Percentiles rank a stretch among this genome's conserved stretches.
Conservation (phyloP, 2,888 invertebrate genomes). For the Nasonia oneida region DNA sequence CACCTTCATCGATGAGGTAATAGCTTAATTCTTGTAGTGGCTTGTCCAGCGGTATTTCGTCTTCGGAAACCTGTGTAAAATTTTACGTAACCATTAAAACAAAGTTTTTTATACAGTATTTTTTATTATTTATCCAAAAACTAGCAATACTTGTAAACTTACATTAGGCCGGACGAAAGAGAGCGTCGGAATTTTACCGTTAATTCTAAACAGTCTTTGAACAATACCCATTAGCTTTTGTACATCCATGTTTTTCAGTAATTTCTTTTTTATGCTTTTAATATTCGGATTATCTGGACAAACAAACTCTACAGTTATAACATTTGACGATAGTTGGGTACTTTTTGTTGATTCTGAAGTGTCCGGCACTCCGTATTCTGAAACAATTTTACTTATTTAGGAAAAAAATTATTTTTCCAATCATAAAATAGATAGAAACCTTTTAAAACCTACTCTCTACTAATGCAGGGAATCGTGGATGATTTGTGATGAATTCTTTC, state of each 20-base stretch:
- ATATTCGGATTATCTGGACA: slow-evolving; percentile 81
- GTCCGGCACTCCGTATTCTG: slow-evolving; percentile 92
- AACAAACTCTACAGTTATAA: slow-evolving; percentile 81
- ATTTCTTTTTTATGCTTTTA: slow-evolving; percentile 83
- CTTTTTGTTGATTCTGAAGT: slow-evolving; percentile 87
- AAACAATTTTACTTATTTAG: slow-evolving; percentile 66
- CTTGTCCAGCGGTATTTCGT: slow-evolving; percentile 89
- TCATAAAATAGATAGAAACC: background rate
- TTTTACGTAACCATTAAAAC: slow-evolving; percentile 38
- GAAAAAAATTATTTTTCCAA: background rate
- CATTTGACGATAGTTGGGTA: slow-evolving; percentile 81
- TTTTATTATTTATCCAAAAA: slow-evolving; percentile 5
- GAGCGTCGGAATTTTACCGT: slow-evolving; percentile 78
- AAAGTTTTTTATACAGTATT: background rate
- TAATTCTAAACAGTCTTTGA: slow-evolving; percentile 86
- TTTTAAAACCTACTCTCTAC: slow-evolving; percentile 84
- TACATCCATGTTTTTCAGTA: slow-evolving; percentile 89
- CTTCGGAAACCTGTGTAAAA: slow-evolving; percentile 80
- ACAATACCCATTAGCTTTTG: slow-evolving; percentile 91
- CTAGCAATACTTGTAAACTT: slow-evolving; percentile 60
- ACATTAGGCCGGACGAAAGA: slow-evolving; percentile 78
- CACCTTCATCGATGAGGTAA: slow-evolving; percentile 92
- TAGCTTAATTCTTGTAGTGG: slow-evolving; percentile 90
- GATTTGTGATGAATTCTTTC: slow-evolving; percentile 83
- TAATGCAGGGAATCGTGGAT: slow-evolving; percentile 88